These are phyloP conservation scores for Macquaria australasica DNA, from an alignment of 2,113 vertebrate species.

Conservation along the genomic window DNA sequence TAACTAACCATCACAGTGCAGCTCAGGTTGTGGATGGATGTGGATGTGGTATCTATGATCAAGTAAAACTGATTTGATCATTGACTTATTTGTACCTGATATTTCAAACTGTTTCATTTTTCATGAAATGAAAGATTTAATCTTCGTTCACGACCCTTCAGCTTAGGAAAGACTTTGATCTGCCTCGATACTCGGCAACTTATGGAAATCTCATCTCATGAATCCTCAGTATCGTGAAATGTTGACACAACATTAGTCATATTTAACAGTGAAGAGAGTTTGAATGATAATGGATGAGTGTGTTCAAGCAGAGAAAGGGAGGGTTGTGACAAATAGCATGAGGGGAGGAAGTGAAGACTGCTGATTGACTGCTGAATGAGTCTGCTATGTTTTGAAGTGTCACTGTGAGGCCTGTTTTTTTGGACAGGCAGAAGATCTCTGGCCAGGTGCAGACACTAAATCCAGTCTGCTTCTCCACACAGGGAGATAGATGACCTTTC, in stretches of 20 bases:
- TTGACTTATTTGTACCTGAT: not conserved
- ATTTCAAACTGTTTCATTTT: not conserved
- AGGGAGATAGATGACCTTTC: constrained; percentile 62
- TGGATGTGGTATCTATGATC: not conserved
- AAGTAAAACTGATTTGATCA: not conserved
- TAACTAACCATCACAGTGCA: not conserved
- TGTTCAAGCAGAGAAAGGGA: constrained; percentile 2
- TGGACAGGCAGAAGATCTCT: constrained; percentile 69
- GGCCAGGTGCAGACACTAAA: constrained; percentile 83
- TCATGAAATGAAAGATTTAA: not conserved
- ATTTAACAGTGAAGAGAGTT: not conserved
- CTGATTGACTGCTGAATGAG: constrained; percentile 73
- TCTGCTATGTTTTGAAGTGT: constrained; percentile 77
- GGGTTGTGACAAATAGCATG: constrained; percentile 29
- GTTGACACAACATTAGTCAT: constrained; percentile 9
- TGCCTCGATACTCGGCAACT: not conserved
- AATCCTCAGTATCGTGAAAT: constrained; percentile 5
- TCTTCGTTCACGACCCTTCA: not conserved
- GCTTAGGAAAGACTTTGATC: not conserved
- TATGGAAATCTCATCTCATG: not conserved
- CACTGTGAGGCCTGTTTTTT: constrained; percentile 64
- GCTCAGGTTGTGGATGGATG: not conserved
- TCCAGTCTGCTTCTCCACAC: constrained; percentile 62
- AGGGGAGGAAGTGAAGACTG: constrained; percentile 39
- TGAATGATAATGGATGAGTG: constrained; percentile 23